Evolutionary conservation across 2,888 invertebrate genomes (phyloP), one percentile per base, ranked within the genome.

Genomic region (Mechanitis messenoides): DNA sequence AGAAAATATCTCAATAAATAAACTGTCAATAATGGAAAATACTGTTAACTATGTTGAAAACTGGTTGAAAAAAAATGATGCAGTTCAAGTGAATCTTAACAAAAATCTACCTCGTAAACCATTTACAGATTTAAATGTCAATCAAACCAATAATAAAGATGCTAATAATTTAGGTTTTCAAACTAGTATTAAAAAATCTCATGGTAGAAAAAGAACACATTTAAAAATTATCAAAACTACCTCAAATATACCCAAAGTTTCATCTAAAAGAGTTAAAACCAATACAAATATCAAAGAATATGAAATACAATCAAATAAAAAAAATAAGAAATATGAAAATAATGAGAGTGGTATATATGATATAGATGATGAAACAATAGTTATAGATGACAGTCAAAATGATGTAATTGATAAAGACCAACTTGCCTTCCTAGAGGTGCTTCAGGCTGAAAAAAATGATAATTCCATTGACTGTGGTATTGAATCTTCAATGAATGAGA

Each of bases 81-180:
- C 62, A 54, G 61, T 58, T 31, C 63, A 58, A 35, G 56, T 45
- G 5, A 58, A 64, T 42, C 42, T 47, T 45, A 69, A 68, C 35
- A 35, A 11, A 33, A 71, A 69, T 58, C 57, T 74, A 46, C 55
- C 69, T 53, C 78, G 87, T 65, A 80, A 75, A 72, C 85, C 86
- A 60, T 81, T 89, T 66, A 67, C 78, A 62, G 83, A 86, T 69
- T 68, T 89, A 42, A 81, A 79, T 76, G 71, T 81, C 2, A 86
- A 86, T 54, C 46, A 7, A 47, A 53, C 60, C 57, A 59, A 56
- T 46, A 58, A 54, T 55, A 53, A 57, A 50, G 58, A 54, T 55
- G 47, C 35, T 62, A 65, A 53, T 55, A 45, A 55, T 46, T 45
- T 6, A 53, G 57, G 31, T 12, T 33, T 50, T 28, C 38, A 35